A percentile compares a stretch with the other conserved stretches of the same genome.
These are phyloP conservation scores for Adrianichthys oophorus DNA, from an alignment of 2,797 vertebrate species.

Conservation along the genomic window DNA sequence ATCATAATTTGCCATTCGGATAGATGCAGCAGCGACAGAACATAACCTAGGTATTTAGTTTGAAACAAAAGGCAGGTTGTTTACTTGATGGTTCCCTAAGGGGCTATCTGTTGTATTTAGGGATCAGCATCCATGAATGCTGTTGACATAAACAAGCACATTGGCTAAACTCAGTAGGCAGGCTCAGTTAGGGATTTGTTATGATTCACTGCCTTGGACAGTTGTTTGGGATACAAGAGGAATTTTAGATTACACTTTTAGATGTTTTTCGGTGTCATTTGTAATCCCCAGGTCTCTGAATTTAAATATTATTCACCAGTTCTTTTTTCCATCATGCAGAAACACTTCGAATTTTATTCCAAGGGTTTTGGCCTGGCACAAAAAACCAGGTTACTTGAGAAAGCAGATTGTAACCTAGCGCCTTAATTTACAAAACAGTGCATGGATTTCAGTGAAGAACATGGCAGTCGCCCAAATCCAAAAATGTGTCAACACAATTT, in stretches of 20 bases:
- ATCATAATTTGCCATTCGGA: constrained; percentile 4
- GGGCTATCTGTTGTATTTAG: constrained; percentile 36
- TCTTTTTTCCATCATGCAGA: no score
- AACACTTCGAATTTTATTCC: no score
- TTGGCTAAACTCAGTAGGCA: constrained; percentile 44
- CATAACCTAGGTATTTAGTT: constrained; percentile 10
- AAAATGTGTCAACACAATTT: no score
- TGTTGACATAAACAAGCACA: constrained; percentile 57
- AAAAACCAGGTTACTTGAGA: no score
- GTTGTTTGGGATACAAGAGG: constrained; percentile 44
- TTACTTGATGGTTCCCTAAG: constrained; percentile 11
- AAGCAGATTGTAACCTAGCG: no score
- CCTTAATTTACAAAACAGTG: no score
- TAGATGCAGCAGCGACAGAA: constrained; percentile 10
- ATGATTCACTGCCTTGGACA: constrained; percentile 52
- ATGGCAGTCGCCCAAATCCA: no score
- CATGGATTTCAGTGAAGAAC: no score
- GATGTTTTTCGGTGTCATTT: no score
- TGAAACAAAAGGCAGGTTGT: constrained; percentile 22
- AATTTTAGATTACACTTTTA: constrained; percentile 38
- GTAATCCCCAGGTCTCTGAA: no score
- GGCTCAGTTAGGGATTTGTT: constrained; percentile 43
- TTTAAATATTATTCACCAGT: no score
- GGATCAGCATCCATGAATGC: constrained; percentile 37
- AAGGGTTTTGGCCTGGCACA: no score